Evolutionary conservation across 2,797 vertebrate genomes (phyloP).

Genomic region (Aldrovandia affinis): DNA sequence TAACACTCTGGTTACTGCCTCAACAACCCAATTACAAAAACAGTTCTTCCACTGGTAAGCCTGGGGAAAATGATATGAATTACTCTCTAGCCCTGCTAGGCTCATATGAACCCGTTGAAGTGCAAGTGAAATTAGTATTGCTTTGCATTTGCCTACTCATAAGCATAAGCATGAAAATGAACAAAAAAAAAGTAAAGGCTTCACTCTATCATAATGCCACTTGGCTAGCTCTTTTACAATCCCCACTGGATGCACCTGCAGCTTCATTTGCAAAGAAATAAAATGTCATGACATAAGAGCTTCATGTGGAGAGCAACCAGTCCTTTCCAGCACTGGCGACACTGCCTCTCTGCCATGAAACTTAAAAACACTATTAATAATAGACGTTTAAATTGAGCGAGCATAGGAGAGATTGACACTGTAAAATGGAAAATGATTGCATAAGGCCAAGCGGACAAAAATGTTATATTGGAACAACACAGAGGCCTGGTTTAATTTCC

Average conservation of each 20-base stretch:
- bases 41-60: not conserved
- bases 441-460: not conserved
- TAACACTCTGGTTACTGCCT: not conserved
- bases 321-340: not conserved
- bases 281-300: not conserved
- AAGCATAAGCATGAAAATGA: not conserved
- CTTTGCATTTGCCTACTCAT: not conserved
- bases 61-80: not conserved
- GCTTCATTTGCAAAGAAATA: not conserved
- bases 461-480: not conserved
- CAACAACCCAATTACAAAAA: conserved; percentile 26
- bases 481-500: conserved; percentile 27
- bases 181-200: not conserved
- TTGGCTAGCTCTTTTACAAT: conserved; percentile 8
- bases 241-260: not conserved
- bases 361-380: not conserved
- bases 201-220: not conserved
- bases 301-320: not conserved
- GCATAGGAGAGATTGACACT: not conserved
- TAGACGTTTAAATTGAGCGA: not conserved
- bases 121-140: conserved; percentile 21
- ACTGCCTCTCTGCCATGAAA: not conserved
- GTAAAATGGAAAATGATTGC: not conserved
- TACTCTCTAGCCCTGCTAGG: not conserved
- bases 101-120: not conserved